Evolutionary conservation across 2,113 vertebrate genomes (phyloP), one percentile per base, ranked within the genome.

Genomic region (Megalops atlanticus): DNA sequence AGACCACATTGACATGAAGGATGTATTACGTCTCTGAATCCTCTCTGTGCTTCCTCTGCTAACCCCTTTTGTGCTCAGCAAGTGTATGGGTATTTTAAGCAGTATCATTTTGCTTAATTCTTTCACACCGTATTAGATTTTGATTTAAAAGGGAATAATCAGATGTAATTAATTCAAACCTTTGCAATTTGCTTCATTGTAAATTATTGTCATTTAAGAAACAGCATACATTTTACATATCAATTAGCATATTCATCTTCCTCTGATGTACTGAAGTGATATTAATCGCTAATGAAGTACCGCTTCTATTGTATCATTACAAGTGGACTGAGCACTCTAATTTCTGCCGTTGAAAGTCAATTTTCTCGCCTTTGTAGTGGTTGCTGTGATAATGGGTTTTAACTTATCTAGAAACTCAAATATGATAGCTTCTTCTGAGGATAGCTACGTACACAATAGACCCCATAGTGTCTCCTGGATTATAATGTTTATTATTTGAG

Each of bases 341-440:
- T 74, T 40, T 40, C 72, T 74, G 36, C 36, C 72, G 18, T 38
- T 74, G 36, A 74, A 41, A 74, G 72, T 40, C 36, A 74, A 40
- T 40, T 74, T 74, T 1, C 38, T 74, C 39, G 15, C 11, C 36
- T 74, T 74, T 74, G 71, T 74, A 74, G 39, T 75, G 21, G 40
- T 75, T 31, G 16, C n/a, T 47, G 27, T 45, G n/a, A 75, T 75
- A 75, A 75, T 43, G 41, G 74, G 41, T 11, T 27, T 24, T 74
- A 40, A n/a, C 39, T 21, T 71, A 74, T 38, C 38, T 39, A 4
- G 36, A 10, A 74, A 10, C 0, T 40, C 24, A 10, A 40, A 41
- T 40, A 74, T 39, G 72, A 41, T 74, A 74, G 38, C 2, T 21
- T 74, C 45, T 7, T 77, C 33, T 38, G 40, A 76, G 74, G 41